Base-by-base conservation (phyloP, 2,888 invertebrate species). In the Trichogramma dendrolimi region DNA sequence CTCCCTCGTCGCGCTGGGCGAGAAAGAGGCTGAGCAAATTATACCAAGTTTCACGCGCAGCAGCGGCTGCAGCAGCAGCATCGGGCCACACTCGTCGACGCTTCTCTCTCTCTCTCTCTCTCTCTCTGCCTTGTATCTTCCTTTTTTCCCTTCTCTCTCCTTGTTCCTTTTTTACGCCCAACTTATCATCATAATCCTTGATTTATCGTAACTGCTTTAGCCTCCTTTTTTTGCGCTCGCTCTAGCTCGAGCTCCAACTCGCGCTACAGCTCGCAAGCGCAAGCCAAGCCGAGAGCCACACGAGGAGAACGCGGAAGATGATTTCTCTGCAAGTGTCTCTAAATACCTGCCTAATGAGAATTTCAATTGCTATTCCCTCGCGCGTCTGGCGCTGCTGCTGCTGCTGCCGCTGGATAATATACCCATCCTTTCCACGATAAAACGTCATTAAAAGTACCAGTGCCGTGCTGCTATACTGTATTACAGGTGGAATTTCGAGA, bases 271-370 rank as follows among this genome's bases (percentile, higher is more conserved):
- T 11, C 27, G 6, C 48, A 48, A 48, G 48, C 46, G 2, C 27
- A 14, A 11, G 48, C 11, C 6, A 11, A 6, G 6, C 7, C 49
- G 47, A 27, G 40, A n/a, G 46, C 58, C 38, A 50, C 60, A 55
- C 52, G 48, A 11, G 47, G 46, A 60, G 67, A 68, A 70, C 69
- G 71, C 69, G 72, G 71, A 71, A 72, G 69, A 63, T 67, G 64
- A 55, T 41, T 14, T 6, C 6, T 11, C 7, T 6, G 60, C 58
- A 72, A 74, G 67, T 71, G 68, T 68, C 69, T 63, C 73, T 73
- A 73, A 73, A 73, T 65, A 70, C 68, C 65, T 67, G 66, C 66
- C 71, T 73, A 72, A 72, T 68, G 68, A 72, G 65, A 62, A 65
- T 40, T 57, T 67, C 66, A 71, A 73, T 72, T 69, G 67, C 66